phyloP scores from a whole-genome alignment of 2,113 vertebrate genomes.

The Arothron firmamentum region DNA sequence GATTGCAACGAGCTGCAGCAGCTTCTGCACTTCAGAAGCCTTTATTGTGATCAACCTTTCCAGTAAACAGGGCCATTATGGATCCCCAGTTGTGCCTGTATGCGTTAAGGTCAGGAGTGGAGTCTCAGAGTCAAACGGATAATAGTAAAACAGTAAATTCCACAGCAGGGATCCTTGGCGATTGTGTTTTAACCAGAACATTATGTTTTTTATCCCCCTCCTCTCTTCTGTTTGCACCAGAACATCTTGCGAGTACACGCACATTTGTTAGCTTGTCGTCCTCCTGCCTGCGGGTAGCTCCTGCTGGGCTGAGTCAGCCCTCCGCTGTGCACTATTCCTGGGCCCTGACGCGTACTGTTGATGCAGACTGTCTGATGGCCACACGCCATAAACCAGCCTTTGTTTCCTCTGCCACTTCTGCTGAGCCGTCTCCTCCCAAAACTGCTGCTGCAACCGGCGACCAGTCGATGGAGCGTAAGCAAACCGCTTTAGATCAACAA shows the following conservation, averaged over 20 bases:
- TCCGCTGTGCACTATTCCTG: conserved; percentile 59
- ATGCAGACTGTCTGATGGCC: conserved; percentile 65
- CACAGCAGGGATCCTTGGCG: conserved; percentile 55
- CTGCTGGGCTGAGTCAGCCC: conserved; percentile 74
- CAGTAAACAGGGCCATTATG: conserved; percentile 69
- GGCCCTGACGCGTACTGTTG: conserved; percentile 70
- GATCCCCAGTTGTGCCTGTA: conserved; percentile 44
- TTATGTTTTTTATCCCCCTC: conserved; percentile 51
- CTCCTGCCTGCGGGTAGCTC: conserved; percentile 58
- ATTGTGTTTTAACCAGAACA: conserved; percentile 57
- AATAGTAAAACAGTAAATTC: conserved; percentile 57
- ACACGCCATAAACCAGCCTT: conserved; percentile 59
- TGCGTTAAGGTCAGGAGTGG: conserved; percentile 60
- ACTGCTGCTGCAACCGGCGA: conserved; percentile 29
- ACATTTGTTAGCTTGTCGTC: conserved; percentile 14
- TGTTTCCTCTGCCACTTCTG: conserved; percentile 63
- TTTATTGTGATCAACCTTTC: conserved; percentile 71
- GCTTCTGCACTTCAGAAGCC: conserved; percentile 61
- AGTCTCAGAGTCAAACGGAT: conserved; percentile 45
- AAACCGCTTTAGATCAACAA: conserved; percentile 62
- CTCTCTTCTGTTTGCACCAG: conserved; percentile 43
- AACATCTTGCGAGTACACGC: neutral
- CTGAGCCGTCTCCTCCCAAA: conserved; percentile 53
- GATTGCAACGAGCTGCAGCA: too few species aligned
- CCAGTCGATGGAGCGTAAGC: conserved; percentile 55